Percentiles rank a stretch among this genome's conserved stretches.
These are phyloP conservation scores for Solenopsis fugax DNA, from an alignment of 1,140 invertebrate genomes.

Conservation along the genomic window DNA sequence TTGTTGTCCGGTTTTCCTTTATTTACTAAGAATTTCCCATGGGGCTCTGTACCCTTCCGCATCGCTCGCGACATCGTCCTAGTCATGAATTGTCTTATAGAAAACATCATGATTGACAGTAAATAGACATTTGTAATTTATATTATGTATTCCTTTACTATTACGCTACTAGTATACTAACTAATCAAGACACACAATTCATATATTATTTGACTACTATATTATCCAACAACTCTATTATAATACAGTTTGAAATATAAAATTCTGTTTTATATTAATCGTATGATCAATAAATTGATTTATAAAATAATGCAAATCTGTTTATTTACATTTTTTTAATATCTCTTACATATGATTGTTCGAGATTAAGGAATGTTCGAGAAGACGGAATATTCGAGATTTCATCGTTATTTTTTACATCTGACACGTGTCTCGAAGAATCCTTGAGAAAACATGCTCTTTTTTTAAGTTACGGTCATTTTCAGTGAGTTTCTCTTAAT, in stretches of 20 bases:
- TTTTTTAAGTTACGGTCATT: too few relatives aligned
- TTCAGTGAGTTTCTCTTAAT: too few relatives aligned
- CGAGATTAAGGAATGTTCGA: too few relatives aligned
- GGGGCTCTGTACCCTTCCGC: constrained; percentile 73
- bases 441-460: too few relatives aligned
- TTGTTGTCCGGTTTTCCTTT: constrained; percentile 79
- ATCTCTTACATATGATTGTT: neutral
- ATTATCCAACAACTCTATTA: neutral
- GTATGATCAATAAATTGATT: neutral
- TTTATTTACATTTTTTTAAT: neutral
- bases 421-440: too few relatives aligned
- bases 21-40: constrained; percentile 80
- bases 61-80: constrained; percentile 34
- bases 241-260: neutral
- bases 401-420: too few relatives aligned
- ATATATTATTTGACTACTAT: neutral
- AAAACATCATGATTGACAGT: constrained; percentile 22
- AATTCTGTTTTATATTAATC: neutral
- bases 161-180: neutral
- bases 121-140: constrained; percentile 22
- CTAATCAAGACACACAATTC: neutral
- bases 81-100: constrained; percentile 20
- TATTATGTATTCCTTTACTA: neutral
- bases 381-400: too few relatives aligned
- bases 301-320: neutral